Evolutionary conservation across 2,888 invertebrate species (phyloP), one percentile per base, ranked within the genome.

Genomic region (Drosophila infuscata): DNA sequence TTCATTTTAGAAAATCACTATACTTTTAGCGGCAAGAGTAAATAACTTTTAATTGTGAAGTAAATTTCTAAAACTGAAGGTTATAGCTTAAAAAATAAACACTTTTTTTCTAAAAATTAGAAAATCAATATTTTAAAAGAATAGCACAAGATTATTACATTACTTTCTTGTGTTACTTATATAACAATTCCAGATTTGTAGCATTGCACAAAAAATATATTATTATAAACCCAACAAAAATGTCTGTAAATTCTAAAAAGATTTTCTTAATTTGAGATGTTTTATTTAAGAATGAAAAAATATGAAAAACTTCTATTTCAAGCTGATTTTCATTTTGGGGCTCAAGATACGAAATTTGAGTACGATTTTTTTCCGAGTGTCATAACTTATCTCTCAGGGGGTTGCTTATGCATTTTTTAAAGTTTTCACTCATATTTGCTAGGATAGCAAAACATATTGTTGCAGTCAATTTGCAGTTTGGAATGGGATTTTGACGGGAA

Each of bases 391-490:
- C 15, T 48, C 25, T 17, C 11, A 51, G 59, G 68, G 51, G 59
- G 41, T 53, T 57, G 53, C 43, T 67, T 43, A 56, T 49, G 43
- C 41, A 56, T 59, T 70, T 74, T 70, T 68, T 74, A 52, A 53
- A 74, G n/a, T 62, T 57, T 32, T 32, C 38, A 49, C 49, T 51
- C 20, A 54, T 57, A 58, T 33, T 57, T 48, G 56, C 17, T 15
- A n/a, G 36, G 20, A 33, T 25, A 57, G 46, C 5, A 11, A 11
- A 41, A 49, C 70, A 78, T 78, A 78, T 78, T 74, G 79, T 63
- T 63, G 61, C 74, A 79, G 71, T 71, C 74, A 41, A 59, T 29
- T 48, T 15, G 43, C 3, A 20, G 20, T 43, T 52, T 25, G 20
- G 56, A 25, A 8, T 8, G 36, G 48, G 35, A 25, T 58, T 58